A percentile compares a stretch with the other conserved stretches of the same genome.
These are phyloP conservation scores for Osmoderma eremita DNA, from an alignment of 2,888 invertebrate genomes.

Conservation along the genomic window DNA sequence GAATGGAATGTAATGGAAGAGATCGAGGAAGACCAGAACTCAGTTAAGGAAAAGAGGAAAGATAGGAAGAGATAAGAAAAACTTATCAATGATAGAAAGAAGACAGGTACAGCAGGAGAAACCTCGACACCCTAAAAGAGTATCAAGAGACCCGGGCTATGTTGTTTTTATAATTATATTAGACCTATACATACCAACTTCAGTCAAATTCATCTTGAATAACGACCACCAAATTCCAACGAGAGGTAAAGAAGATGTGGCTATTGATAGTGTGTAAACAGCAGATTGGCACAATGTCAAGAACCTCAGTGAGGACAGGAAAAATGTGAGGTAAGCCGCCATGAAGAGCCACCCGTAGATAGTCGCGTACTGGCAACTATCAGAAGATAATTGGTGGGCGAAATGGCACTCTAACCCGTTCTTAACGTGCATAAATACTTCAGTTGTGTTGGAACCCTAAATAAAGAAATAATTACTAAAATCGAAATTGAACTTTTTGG, in stretches of 20 bases:
- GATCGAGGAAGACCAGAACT: too few relatives aligned
- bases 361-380: conserved; percentile 53
- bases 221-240: conserved; percentile 71
- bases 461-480: conserved; percentile 24
- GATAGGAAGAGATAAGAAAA: too few relatives aligned
- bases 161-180: conserved; percentile 30
- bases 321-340: conserved; percentile 64
- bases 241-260: conserved; percentile 67
- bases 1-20: too few relatives aligned
- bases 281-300: conserved; percentile 68
- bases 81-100: too few relatives aligned
- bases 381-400: conserved; percentile 49
- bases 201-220: conserved; percentile 64
- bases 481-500: neutral
- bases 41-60: too few relatives aligned
- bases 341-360: conserved; percentile 66
- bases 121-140: too few relatives aligned
- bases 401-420: conserved; percentile 61
- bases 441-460: conserved; percentile 47
- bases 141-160: too few relatives aligned
- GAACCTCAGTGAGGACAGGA: conserved; percentile 65
- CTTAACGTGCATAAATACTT: conserved; percentile 59
- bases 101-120: too few relatives aligned
- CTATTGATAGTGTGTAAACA: conserved; percentile 68
- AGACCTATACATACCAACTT: conserved; percentile 56